Percentiles rank a stretch among this genome's conserved stretches.
Evolutionary conservation across 2,888 invertebrate genomes (phyloP).

Genomic region (Alloplasta piceator): DNA sequence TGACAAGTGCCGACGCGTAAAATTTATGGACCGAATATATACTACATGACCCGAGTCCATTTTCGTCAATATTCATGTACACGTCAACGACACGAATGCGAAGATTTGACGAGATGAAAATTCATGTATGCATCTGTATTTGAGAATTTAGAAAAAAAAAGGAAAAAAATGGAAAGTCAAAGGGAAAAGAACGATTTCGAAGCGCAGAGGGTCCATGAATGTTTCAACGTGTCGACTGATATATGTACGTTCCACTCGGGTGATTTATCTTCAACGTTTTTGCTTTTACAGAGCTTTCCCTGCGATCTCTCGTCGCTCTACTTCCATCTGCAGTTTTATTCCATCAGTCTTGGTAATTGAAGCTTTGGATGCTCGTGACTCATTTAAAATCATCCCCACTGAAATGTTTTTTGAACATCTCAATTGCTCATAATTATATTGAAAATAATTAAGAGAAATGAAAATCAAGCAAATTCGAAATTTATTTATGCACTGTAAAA

Average conservation of each 20-base stretch:
- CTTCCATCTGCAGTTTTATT: background rate
- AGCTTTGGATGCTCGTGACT: background rate
- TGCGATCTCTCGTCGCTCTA: background rate
- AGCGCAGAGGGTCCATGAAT: slow-evolving; percentile 9
- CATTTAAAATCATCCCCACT: background rate
- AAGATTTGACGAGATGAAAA: too few relatives aligned
- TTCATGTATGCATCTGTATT: background rate
- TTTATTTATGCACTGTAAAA: too few relatives aligned
- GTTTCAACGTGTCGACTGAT: slow-evolving; percentile 19
- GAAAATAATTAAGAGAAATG: too few relatives aligned
- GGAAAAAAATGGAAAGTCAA: background rate
- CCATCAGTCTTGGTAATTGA: background rate
- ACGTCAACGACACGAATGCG: too few relatives aligned
- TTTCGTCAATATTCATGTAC: background rate
- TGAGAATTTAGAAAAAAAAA: background rate
- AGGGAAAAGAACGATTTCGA: background rate
- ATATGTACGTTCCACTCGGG: background rate
- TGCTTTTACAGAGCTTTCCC: too few relatives aligned
- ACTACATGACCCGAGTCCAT: background rate
- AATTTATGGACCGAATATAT: slow-evolving; percentile 2
- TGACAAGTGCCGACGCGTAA: slow-evolving; percentile 1
- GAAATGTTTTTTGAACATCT: background rate
- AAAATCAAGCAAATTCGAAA: too few relatives aligned
- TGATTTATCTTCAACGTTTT: background rate
- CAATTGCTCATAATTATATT: too few relatives aligned